These are phyloP conservation scores for Synchiropus splendidus DNA, from an alignment of 2,113 vertebrate genomes.

Conservation along the genomic window DNA sequence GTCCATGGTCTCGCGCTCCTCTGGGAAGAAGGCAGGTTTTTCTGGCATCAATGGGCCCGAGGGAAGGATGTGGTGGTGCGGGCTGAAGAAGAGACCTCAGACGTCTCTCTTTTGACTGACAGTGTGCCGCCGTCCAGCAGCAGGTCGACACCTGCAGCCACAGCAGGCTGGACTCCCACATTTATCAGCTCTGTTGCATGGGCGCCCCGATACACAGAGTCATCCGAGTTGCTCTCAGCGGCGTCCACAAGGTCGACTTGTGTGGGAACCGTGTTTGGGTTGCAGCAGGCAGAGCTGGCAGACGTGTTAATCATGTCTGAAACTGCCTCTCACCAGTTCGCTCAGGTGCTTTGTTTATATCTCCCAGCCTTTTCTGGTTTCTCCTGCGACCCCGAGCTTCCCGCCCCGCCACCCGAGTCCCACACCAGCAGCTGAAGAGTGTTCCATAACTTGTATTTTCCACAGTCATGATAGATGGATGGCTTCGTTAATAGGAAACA, in stretches of 20 bases:
- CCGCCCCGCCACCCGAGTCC: no score
- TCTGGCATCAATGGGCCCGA: constrained; percentile 54
- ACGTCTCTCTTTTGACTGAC: constrained; percentile 33
- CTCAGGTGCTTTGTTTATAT: constrained; percentile 11
- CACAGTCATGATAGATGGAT: no score
- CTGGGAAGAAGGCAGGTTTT: constrained; percentile 70
- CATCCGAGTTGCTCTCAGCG: background rate
- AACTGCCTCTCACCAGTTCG: constrained; percentile 12
- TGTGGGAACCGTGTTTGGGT: background rate
- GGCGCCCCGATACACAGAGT: no score
- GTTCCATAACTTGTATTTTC: no score
- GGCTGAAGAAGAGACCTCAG: constrained; percentile 14
- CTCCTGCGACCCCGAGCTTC: no score
- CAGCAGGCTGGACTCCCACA: constrained; percentile 59
- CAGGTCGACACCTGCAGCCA: constrained; percentile 50
- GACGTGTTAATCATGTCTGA: constrained; percentile 19
- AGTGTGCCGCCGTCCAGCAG: constrained; percentile 27
- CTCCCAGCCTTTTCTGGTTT: no score
- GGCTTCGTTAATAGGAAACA: no score
- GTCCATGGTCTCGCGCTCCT: constrained; percentile 39
- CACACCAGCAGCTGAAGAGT: no score
- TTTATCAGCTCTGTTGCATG: constrained; percentile 24
- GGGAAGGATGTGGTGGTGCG: constrained; percentile 24
- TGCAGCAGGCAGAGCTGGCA: constrained; percentile 22
- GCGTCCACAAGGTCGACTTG: background rate